These are phyloP conservation scores for Epicampocera succincta DNA, from an alignment of 2,888 invertebrate genomes.

Conservation along the genomic window DNA sequence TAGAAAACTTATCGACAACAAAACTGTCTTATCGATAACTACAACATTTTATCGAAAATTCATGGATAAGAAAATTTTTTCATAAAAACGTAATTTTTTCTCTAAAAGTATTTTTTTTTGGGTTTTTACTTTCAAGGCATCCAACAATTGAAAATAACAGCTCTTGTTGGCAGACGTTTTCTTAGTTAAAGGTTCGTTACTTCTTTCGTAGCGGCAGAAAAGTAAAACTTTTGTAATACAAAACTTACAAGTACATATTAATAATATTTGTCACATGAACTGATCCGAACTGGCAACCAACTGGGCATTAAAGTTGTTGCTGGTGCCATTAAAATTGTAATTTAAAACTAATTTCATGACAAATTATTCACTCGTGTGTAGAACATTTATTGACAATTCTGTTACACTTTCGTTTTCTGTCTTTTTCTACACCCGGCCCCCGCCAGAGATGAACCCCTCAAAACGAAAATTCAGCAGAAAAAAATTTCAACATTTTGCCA, in stretches of 20 bases:
- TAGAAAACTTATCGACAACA: no score
- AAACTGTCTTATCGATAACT: no score
- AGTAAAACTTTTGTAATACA: neutral
- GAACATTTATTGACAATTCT: constrained; percentile 62
- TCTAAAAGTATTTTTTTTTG: neutral
- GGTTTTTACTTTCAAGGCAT: neutral
- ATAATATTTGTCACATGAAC: constrained; percentile 6
- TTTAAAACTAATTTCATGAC: constrained; percentile 62
- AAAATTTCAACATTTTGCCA: neutral
- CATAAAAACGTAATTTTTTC: no score
- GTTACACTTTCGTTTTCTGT: neutral
- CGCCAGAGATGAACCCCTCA: neutral
- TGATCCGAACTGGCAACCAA: constrained; percentile 11
- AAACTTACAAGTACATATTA: constrained; percentile 8
- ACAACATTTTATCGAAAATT: no score
- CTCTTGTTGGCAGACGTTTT: neutral
- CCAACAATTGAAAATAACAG: constrained; percentile 7
- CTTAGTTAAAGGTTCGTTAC: neutral
- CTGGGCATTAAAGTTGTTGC: constrained; percentile 26
- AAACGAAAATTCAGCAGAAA: neutral
- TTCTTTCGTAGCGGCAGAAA: constrained; percentile 1
- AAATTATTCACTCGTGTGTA: constrained; percentile 61
- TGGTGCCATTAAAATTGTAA: constrained; percentile 59
- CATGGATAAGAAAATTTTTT: no score
- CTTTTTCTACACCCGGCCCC: neutral